Percentiles rank a stretch among this genome's conserved stretches.
Conservation (phyloP, 2,797 vertebrate genomes). For the Bufotes viridis region DNA sequence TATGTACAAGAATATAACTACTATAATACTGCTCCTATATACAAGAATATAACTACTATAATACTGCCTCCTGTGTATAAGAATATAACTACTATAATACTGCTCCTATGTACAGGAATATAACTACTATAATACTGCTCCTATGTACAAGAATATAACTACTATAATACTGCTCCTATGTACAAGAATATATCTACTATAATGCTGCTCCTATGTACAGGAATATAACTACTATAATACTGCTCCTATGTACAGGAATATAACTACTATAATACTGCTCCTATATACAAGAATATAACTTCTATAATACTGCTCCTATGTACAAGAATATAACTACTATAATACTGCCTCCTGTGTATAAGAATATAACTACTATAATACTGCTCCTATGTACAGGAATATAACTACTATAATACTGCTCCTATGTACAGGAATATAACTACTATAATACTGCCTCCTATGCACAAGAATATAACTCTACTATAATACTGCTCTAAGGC, state of each 20-base stretch:
- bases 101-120: no score
- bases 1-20: not conserved
- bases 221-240: not conserved
- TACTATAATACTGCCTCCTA: not conserved
- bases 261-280: no score
- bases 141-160: no score
- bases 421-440: not conserved
- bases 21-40: not conserved
- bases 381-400: no score
- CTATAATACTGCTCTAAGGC: not conserved
- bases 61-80: not conserved
- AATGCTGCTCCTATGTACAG: not conserved
- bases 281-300: not conserved
- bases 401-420: no score
- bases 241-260: not conserved
- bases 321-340: slow-evolving; percentile 14
- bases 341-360: not conserved
- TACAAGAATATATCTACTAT: not conserved
- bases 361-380: slow-evolving; percentile 2
- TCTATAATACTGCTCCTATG: not conserved
- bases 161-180: not conserved
- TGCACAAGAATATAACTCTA: not conserved
- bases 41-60: not conserved
- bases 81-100: not conserved
- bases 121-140: no score